These are phyloP conservation scores for Centropus bengalensis DNA, from an alignment of 2,113 vertebrate species.

Conservation along the genomic window DNA sequence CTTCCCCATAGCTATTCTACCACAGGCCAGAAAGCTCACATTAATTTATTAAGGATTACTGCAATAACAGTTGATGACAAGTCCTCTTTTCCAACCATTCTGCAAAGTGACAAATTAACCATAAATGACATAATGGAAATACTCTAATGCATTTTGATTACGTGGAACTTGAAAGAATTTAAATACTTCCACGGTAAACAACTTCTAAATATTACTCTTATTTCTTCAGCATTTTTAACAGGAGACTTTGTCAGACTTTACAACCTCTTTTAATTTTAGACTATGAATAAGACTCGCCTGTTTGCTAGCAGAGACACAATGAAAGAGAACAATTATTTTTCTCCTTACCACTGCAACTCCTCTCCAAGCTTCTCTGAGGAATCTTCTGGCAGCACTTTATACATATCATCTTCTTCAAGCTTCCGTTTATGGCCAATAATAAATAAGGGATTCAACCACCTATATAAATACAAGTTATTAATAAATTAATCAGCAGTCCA, in stretches of 20 bases:
- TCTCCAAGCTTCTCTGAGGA: constrained; percentile 85
- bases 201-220: background rate
- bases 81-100: background rate
- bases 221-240: background rate
- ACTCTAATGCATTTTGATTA: background rate
- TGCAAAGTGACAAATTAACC: background rate
- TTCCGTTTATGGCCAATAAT: constrained; percentile 84
- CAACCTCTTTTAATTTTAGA: background rate
- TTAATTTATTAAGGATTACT: background rate
- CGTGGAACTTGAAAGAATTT: background rate
- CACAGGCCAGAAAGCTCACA: background rate
- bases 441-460: constrained; percentile 95
- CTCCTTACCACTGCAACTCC: constrained; percentile 85
- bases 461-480: constrained; percentile 57
- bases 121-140: background rate
- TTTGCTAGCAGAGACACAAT: background rate
- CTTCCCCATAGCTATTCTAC: background rate
- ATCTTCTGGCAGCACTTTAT: constrained; percentile 86
- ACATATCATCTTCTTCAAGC: constrained; percentile 95
- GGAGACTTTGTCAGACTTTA: background rate
- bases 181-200: background rate
- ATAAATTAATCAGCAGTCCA: background rate
- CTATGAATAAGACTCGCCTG: background rate
- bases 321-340: background rate
- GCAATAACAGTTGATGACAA: background rate